These are phyloP conservation scores for Phengaris arion DNA, from an alignment of 2,888 invertebrate genomes.

Conservation along the genomic window DNA sequence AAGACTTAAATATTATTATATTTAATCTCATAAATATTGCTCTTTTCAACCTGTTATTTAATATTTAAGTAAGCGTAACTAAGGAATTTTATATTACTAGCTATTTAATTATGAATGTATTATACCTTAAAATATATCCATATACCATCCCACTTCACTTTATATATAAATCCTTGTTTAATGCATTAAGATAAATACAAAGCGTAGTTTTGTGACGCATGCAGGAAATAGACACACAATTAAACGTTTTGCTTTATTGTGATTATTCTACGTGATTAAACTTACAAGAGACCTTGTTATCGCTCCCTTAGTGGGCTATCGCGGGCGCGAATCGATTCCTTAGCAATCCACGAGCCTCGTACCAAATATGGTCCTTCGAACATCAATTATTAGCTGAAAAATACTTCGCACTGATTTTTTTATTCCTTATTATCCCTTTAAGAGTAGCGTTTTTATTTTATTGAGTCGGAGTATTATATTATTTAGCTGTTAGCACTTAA, in stretches of 20 bases:
- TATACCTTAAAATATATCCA: background rate
- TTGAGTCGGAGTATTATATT: background rate
- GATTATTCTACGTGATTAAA: slow-evolving; percentile 46
- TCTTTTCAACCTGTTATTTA: no score
- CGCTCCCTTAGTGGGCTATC: slow-evolving; percentile 60
- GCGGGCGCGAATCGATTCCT: slow-evolving; percentile 58
- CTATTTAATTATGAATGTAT: background rate
- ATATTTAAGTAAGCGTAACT: no score
- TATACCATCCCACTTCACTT: slow-evolving; percentile 6
- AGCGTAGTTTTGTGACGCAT: background rate
- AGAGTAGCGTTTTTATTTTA: background rate
- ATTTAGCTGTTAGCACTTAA: slow-evolving; percentile 30
- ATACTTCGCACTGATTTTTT: slow-evolving; percentile 16
- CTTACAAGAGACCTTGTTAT: slow-evolving; percentile 60
- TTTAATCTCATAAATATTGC: no score
- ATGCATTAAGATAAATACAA: slow-evolving; percentile 7
- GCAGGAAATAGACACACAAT: slow-evolving; percentile 25
- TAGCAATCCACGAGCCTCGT: slow-evolving; percentile 55
- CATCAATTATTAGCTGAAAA: slow-evolving; percentile 49
- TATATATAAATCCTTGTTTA: slow-evolving; percentile 1
- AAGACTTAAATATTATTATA: no score
- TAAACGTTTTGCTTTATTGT: slow-evolving; percentile 28
- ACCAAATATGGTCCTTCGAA: slow-evolving; percentile 52
- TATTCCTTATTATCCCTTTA: background rate
- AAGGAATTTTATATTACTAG: no score